phyloP scores from a whole-genome alignment of 2,797 vertebrate species.

The Enteromius thamalakanensis region DNA sequence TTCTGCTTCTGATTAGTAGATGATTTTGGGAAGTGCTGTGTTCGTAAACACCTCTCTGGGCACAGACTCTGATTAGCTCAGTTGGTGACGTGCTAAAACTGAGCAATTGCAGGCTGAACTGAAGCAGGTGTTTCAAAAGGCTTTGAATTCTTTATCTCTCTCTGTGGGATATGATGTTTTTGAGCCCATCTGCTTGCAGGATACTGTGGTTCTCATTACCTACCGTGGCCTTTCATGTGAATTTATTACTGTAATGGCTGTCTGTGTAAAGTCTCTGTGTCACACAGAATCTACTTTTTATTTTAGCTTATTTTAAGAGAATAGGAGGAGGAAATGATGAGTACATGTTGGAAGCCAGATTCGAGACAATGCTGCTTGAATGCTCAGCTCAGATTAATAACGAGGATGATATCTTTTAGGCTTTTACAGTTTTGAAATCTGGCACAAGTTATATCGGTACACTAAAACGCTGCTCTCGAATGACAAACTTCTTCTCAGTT shows the following conservation, averaged over 20 bases:
- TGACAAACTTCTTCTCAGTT: background rate
- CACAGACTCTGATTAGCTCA: constrained; percentile 29
- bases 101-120: constrained; percentile 32
- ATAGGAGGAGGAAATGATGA: background rate
- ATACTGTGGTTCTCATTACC: constrained; percentile 45
- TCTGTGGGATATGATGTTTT: constrained; percentile 51
- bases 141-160: constrained; percentile 52
- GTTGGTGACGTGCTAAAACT: constrained; percentile 45
- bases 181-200: constrained; percentile 48
- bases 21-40: constrained; percentile 30
- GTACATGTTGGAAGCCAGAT: background rate
- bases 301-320: background rate
- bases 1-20: constrained; percentile 34
- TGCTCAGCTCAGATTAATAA: background rate
- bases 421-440: background rate
- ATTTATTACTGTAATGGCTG: constrained; percentile 42
- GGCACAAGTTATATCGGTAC: background rate
- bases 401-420: background rate
- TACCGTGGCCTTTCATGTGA: constrained; percentile 42
- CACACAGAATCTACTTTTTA: constrained; percentile 1
- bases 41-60: constrained; percentile 40
- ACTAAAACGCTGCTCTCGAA: background rate
- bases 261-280: constrained; percentile 19
- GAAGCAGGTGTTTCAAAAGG: constrained; percentile 47
- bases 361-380: background rate